Evolutionary conservation across 2,113 vertebrate species (phyloP), one percentile per base, ranked within the genome.

Genomic region (Cyanoramphus novaezelandiae): DNA sequence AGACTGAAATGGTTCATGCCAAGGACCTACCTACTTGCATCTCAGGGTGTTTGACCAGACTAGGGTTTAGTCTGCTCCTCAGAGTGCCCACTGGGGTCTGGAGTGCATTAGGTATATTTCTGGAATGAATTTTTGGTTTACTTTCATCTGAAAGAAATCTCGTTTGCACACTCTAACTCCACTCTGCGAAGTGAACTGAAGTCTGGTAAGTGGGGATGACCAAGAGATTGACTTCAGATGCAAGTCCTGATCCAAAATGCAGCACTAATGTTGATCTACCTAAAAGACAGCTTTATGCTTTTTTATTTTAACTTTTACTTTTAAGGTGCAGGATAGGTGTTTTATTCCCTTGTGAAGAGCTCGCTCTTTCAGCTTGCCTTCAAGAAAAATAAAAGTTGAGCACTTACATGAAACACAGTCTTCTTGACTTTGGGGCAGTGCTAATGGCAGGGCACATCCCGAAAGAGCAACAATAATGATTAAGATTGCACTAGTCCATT

Each of bases 371-470:
- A 57, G 41, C 5, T 74, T 69, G 53, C 25, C 33, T 69, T 77
- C n/a, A 63, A 63, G 55, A 62, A 89, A 55, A 79, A 57, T 10
- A 43, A 6, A 85, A 87, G 7, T 21, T 88, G 16, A 88, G 20
- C 0, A 0, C 35, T 77, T 70, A 65, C 19, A 49, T 7, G 41
- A 46, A 83, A 81, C 0, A 0, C 4, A 39, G 16, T n/a, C 24
- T 49, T 85, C 55, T 23, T 63, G 43, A 4, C 2, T 44, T 55
- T 47, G 33, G 9, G 44, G 35, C 59, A 70, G 29, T 11, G 31
- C 37, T 82, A 71, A 68, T 1, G 8, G 49, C 21, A 74, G 46
- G 72, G 27, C 31, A 63, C 9, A 37, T 63, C 39, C 29, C 69
- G 63, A 76, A 94, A 18, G 25, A 11, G 60, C n/a, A 71, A 18